phyloP scores from a whole-genome alignment of 1,140 invertebrate genomes.

The Drosophila varians region DNA sequence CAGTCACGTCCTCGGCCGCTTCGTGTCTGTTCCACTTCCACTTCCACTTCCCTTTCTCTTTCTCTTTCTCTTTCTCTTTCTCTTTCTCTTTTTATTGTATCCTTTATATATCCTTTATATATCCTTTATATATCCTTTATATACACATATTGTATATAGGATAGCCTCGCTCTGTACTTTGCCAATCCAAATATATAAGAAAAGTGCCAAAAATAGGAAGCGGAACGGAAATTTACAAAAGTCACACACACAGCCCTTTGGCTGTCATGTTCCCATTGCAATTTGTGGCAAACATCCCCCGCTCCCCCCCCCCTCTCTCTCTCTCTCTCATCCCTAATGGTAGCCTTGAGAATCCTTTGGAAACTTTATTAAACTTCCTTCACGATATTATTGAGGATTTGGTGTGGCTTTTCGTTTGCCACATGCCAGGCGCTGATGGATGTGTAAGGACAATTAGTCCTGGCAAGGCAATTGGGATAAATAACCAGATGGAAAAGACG shows the following conservation, averaged over 20 bases:
- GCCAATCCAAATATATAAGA: conserved; percentile 40
- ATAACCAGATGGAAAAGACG: conserved; percentile 30
- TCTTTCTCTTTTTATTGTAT: neutral
- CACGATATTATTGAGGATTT: too few relatives aligned
- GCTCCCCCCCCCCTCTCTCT: too few relatives aligned
- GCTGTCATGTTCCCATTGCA: conserved; percentile 19
- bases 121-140: too few relatives aligned
- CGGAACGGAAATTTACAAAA: conserved; percentile 42
- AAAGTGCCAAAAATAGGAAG: conserved; percentile 34
- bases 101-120: too few relatives aligned
- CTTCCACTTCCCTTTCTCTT: too few relatives aligned
- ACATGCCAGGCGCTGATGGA: conserved; percentile 20
- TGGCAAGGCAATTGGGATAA: conserved; percentile 59
- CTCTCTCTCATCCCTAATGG: conserved; percentile 35
- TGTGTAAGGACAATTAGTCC: conserved; percentile 51
- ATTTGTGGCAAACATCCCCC: too few relatives aligned
- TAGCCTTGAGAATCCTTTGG: conserved; percentile 36
- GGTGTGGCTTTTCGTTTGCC: neutral
- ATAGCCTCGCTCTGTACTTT: too few relatives aligned
- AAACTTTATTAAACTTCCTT: conserved; percentile 34
- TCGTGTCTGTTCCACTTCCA: conserved; percentile 49
- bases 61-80: too few relatives aligned
- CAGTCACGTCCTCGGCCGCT: conserved; percentile 66
- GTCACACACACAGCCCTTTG: too few relatives aligned
- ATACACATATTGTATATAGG: too few relatives aligned